phyloP scores from a whole-genome alignment of 2,888 invertebrate species.

The Incurvaria masculella region DNA sequence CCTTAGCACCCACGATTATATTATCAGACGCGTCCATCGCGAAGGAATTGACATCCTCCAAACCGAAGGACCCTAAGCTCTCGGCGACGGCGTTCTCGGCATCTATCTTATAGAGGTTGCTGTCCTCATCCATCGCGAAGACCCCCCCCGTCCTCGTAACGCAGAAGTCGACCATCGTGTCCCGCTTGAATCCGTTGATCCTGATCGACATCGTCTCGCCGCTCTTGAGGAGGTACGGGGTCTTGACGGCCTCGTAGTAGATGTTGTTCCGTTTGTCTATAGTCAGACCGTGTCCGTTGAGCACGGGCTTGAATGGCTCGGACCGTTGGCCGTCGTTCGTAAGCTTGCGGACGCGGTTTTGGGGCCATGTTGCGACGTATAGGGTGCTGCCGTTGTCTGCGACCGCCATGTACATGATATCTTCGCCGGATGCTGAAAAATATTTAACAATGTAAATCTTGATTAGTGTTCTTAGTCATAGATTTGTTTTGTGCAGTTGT shows the following conservation, averaged over 20 bases:
- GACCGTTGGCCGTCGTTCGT: slow-evolving; percentile 29
- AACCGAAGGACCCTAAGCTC: slow-evolving; percentile 30
- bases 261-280: slow-evolving; percentile 40
- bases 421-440: slow-evolving; percentile 32
- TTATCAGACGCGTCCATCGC: slow-evolving; percentile 43
- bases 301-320: slow-evolving; percentile 33
- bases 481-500: no score
- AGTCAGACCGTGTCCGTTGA: slow-evolving; percentile 43
- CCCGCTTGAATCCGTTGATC: slow-evolving; percentile 36
- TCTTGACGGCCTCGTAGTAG: slow-evolving; percentile 42
- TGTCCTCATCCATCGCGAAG: slow-evolving; percentile 43
- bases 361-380: slow-evolving; percentile 48
- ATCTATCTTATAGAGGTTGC: slow-evolving; percentile 35
- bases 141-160: slow-evolving; percentile 39
- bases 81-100: slow-evolving; percentile 32
- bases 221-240: slow-evolving; percentile 34
- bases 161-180: slow-evolving; percentile 37
- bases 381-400: slow-evolving; percentile 30
- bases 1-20: slow-evolving; percentile 37
- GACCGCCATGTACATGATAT: slow-evolving; percentile 41
- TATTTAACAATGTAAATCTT: no score
- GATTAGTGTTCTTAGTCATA: no score
- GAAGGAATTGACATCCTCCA: slow-evolving; percentile 39
- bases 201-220: slow-evolving; percentile 34
- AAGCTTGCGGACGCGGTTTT: slow-evolving; percentile 40